phyloP scores from a whole-genome alignment of 2,888 invertebrate species.

The Erebia ligea region DNA sequence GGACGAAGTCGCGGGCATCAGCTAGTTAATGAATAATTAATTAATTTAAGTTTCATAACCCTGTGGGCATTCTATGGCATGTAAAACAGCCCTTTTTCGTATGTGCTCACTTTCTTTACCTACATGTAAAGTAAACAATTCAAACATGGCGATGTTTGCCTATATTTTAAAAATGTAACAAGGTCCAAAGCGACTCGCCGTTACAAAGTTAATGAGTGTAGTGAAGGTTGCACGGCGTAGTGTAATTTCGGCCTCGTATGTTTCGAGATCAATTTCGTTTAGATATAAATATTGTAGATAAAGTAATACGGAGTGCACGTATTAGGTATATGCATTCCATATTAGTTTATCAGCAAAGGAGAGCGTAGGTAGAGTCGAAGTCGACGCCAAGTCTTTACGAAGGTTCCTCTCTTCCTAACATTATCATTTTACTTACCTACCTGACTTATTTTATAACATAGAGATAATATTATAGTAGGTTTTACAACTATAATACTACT shows the following conservation, averaged over 20 bases:
- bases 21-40: too few species aligned
- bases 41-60: too few species aligned
- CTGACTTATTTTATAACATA: too few species aligned
- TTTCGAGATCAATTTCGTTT: constrained; percentile 18
- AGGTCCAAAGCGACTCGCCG: background rate
- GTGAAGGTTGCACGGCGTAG: constrained; percentile 8
- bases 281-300: background rate
- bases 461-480: too few species aligned
- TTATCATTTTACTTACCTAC: too few species aligned
- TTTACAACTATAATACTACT: too few species aligned
- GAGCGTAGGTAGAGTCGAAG: too few species aligned
- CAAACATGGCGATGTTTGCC: background rate
- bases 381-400: too few species aligned
- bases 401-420: too few species aligned
- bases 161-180: constrained; percentile 17
- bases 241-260: constrained; percentile 34
- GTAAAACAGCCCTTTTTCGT: background rate
- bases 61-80: background rate
- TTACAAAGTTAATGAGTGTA: constrained; percentile 20
- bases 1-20: too few species aligned
- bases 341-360: background rate
- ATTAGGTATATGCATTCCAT: background rate
- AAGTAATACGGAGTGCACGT: too few species aligned
- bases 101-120: background rate
- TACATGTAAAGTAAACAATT: background rate